These are phyloP conservation scores for Orgyia antiqua DNA, from an alignment of 2,888 invertebrate species.

Conservation along the genomic window DNA sequence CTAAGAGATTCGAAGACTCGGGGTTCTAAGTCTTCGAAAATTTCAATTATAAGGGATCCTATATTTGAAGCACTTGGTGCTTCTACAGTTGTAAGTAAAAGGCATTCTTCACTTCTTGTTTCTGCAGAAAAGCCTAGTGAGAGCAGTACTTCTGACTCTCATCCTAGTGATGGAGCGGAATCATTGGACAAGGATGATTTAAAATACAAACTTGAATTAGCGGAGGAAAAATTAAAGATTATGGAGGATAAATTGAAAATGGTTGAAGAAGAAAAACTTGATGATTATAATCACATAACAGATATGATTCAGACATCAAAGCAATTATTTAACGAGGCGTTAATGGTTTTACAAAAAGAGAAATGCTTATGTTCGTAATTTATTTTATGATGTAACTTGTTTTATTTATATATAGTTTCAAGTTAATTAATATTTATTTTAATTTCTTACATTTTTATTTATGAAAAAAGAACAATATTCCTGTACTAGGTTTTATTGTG, in stretches of 20 bases:
- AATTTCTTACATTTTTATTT: no score
- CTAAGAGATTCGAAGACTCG: conserved; percentile 38
- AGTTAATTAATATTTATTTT: no score
- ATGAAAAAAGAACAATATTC: no score
- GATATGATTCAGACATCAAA: conserved; percentile 78
- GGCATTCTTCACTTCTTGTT: conserved; percentile 39
- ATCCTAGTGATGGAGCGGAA: conserved; percentile 39
- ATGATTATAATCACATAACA: conserved; percentile 75
- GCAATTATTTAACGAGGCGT: conserved; percentile 75
- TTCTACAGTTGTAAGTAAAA: conserved; percentile 30
- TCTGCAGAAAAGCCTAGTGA: conserved; percentile 45
- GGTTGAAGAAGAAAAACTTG: conserved; percentile 80
- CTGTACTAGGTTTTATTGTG: no score
- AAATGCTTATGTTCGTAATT: conserved; percentile 56
- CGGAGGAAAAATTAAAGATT: conserved; percentile 82
- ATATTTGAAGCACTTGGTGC: conserved; percentile 26
- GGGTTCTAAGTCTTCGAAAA: conserved; percentile 46
- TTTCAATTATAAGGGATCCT: conserved; percentile 37
- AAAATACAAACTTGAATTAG: conserved; percentile 75
- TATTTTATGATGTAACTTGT: conserved; percentile 16
- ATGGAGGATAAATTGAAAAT: conserved; percentile 80
- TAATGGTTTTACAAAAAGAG: conserved; percentile 59
- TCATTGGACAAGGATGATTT: conserved; percentile 57
- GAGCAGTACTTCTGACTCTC: conserved; percentile 40
- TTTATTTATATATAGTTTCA: conserved; percentile 18